Evolutionary conservation across 2,113 vertebrate genomes (phyloP).

Genomic region (Pseudolaguvia tuberculata): DNA sequence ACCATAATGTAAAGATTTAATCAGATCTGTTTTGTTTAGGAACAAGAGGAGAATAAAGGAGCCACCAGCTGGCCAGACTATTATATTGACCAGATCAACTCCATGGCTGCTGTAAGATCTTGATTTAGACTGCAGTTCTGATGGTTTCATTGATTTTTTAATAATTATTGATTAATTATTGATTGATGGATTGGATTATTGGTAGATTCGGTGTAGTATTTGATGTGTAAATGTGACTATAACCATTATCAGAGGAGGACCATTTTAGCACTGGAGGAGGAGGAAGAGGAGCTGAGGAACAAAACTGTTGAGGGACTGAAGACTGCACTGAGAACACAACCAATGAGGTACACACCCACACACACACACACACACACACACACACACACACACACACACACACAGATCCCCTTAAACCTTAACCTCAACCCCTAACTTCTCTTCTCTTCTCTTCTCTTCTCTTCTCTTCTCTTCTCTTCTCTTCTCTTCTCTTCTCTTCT

Average conservation of each 20-base stretch:
- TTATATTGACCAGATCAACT: slow-evolving; percentile 90
- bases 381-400: background rate
- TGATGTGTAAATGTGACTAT: background rate
- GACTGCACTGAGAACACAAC: slow-evolving; percentile 88
- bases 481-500: background rate
- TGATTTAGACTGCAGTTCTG: too few relatives aligned
- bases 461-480: background rate
- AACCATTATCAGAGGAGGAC: slow-evolving; percentile 73
- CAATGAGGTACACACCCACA: slow-evolving; percentile 76
- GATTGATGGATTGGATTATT: too few relatives aligned
- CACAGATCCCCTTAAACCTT: too few relatives aligned
- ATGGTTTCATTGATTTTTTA: too few relatives aligned
- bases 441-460: too few relatives aligned
- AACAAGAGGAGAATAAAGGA: slow-evolving; percentile 87
- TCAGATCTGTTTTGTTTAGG: slow-evolving; percentile 60
- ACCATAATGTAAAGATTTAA: too few relatives aligned
- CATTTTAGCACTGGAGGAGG: slow-evolving; percentile 76
- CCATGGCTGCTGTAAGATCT: slow-evolving; percentile 86
- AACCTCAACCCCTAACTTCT: too few relatives aligned
- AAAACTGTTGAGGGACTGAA: slow-evolving; percentile 84
- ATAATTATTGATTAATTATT: too few relatives aligned
- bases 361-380: background rate
- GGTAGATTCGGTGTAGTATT: background rate
- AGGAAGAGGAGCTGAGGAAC: slow-evolving; percentile 80
- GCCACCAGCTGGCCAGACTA: slow-evolving; percentile 88